These are phyloP conservation scores for Panopea generosa DNA, from an alignment of 2,888 invertebrate species.

Conservation along the genomic window DNA sequence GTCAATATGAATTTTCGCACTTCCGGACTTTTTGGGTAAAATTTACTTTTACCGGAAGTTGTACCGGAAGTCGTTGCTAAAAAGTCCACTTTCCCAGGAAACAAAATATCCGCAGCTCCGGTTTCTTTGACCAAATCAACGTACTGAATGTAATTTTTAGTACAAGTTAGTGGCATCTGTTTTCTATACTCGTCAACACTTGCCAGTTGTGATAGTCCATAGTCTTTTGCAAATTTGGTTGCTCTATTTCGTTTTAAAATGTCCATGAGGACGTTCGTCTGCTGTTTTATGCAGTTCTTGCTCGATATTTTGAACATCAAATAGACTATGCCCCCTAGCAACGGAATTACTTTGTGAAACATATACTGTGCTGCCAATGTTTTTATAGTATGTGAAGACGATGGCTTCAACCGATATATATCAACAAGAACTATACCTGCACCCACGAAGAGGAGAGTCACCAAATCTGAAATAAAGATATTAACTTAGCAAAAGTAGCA, in stretches of 20 bases:
- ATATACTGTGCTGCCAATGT: conserved; percentile 15
- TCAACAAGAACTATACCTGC: conserved; percentile 13
- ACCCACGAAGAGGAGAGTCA: not conserved
- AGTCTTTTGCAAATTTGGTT: not conserved
- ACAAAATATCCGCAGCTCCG: conserved; percentile 38
- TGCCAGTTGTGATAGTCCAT: not conserved
- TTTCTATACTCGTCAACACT: not conserved
- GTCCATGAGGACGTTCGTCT: not conserved
- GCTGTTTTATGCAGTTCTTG: conserved; percentile 11
- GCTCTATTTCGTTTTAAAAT: conserved; percentile 4
- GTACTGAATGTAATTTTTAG: conserved; percentile 33
- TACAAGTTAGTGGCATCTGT: conserved; percentile 32
- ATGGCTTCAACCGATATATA: conserved; percentile 22
- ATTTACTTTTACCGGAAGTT: conserved; percentile 46
- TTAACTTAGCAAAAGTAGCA: no score
- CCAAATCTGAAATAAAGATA: no score
- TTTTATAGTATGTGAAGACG: conserved; percentile 11
- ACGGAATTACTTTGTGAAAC: not conserved
- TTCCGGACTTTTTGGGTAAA: conserved; percentile 33
- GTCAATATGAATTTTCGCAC: not conserved
- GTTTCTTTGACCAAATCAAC: conserved; percentile 13
- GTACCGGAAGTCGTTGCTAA: conserved; percentile 52
- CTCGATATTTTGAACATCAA: conserved; percentile 12
- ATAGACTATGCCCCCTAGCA: not conserved
- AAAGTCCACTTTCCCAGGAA: conserved; percentile 41